phyloP scores from a whole-genome alignment of 2,888 invertebrate genomes.

The Lacanobia oleracea region DNA sequence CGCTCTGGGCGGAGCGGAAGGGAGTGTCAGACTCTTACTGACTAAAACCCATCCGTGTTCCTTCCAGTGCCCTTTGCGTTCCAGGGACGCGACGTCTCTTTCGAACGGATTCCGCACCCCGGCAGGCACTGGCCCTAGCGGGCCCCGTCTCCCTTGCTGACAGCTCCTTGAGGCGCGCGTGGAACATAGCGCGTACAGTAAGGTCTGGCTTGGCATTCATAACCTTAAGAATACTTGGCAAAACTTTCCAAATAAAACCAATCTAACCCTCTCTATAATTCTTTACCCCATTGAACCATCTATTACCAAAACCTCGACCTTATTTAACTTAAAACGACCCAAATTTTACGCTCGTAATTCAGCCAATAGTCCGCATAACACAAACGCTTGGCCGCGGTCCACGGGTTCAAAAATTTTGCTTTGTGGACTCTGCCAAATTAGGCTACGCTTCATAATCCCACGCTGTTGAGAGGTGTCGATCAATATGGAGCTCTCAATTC shows the following conservation, averaged over 20 bases:
- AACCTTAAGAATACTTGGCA: not conserved
- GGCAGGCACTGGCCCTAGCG: too few relatives aligned
- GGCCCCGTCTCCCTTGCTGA: too few relatives aligned
- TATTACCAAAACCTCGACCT: conserved; percentile 10
- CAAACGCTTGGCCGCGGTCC: conserved; percentile 53
- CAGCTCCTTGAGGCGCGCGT: too few relatives aligned
- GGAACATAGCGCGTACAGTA: too few relatives aligned
- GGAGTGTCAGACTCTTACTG: too few relatives aligned
- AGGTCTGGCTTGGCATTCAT: not conserved
- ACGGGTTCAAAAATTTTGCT: conserved; percentile 43
- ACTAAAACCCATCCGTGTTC: too few relatives aligned
- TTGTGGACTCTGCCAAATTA: conserved; percentile 61
- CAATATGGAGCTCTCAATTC: conserved; percentile 54
- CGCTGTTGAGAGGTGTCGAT: conserved; percentile 47
- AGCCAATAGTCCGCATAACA: conserved; percentile 39
- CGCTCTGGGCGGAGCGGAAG: too few relatives aligned
- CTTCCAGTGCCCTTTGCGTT: too few relatives aligned
- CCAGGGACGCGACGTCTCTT: too few relatives aligned
- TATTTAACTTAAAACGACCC: conserved; percentile 34
- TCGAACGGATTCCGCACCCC: too few relatives aligned
- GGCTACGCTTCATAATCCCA: conserved; percentile 37
- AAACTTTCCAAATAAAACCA: not conserved
- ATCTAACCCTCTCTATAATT: not conserved
- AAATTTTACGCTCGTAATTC: conserved; percentile 42
- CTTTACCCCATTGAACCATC: not conserved